phyloP scores from a whole-genome alignment of 2,797 vertebrate species.

The Sphenodon punctatus region DNA sequence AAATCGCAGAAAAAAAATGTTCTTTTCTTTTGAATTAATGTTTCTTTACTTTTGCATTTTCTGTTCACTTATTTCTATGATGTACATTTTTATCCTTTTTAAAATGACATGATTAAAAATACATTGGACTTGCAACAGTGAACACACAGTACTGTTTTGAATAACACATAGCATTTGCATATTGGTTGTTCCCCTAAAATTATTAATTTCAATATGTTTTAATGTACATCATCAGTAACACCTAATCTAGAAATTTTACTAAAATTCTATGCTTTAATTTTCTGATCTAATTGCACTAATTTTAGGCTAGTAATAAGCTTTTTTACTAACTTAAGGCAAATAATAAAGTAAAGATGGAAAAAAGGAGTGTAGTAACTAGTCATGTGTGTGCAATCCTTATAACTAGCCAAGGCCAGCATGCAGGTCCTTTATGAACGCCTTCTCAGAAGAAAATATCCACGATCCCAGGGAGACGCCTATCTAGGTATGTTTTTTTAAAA shows the following conservation, averaged over 20 bases:
- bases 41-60: conserved; percentile 41
- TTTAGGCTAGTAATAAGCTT: conserved; percentile 64
- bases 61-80: conserved; percentile 69
- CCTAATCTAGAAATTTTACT: conserved; percentile 64
- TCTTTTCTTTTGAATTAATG: conserved; percentile 33
- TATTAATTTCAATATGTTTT: conserved; percentile 6
- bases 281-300: conserved; percentile 70
- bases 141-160: not conserved
- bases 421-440: conserved; percentile 99
- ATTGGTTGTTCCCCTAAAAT: no score
- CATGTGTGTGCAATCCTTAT: conserved; percentile 95
- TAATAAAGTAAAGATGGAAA: conserved; percentile 73
- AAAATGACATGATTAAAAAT: conserved; percentile 9
- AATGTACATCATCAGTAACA: conserved; percentile 69
- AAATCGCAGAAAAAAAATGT: conserved; percentile 13
- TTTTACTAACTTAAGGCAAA: conserved; percentile 77
- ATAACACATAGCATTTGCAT: conserved; percentile 29
- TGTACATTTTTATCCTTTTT: conserved; percentile 67
- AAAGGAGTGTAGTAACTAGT: conserved; percentile 86
- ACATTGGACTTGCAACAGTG: conserved; percentile 31
- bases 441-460: conserved; percentile 98
- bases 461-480: conserved; percentile 90
- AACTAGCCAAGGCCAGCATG: conserved; percentile 99
- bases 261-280: conserved; percentile 61
- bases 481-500: conserved; percentile 93